A percentile compares a stretch with the other conserved stretches of the same genome.
Evolutionary conservation across 2,113 vertebrate genomes (phyloP).

Genomic region (Microtus pennsylvanicus): DNA sequence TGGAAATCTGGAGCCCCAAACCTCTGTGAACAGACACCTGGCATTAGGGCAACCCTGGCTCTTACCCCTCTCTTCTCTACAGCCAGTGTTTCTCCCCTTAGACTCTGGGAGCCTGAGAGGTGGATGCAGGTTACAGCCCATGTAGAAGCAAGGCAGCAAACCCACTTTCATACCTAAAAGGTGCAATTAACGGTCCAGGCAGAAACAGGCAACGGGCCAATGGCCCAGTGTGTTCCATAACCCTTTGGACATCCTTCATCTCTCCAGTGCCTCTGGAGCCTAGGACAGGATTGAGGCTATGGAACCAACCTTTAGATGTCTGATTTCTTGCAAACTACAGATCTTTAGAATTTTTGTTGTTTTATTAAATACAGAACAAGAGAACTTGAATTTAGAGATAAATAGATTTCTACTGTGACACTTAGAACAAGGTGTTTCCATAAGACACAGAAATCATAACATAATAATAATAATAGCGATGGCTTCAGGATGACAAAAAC

Average conservation of each 20-base stretch:
- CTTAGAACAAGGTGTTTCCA: constrained; percentile 33
- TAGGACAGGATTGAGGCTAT: accelerated
- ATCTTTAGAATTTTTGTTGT: background rate
- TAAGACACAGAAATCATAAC: background rate
- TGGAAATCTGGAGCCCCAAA: constrained; percentile 91
- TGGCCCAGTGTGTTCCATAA: background rate
- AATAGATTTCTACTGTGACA: constrained; percentile 52
- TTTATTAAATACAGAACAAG: constrained; percentile 60
- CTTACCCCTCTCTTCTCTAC: constrained; percentile 46
- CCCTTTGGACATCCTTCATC: constrained; percentile 47
- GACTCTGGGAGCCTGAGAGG: constrained; percentile 32
- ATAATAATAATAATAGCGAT: background rate
- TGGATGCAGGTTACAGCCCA: too few relatives aligned
- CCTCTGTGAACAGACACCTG: constrained; percentile 86
- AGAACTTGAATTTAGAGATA: constrained; percentile 77
- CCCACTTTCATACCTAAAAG: constrained; percentile 13
- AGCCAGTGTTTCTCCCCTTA: constrained; percentile 69
- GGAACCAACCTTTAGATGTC: background rate
- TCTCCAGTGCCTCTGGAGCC: constrained; percentile 45
- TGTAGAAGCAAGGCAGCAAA: background rate
- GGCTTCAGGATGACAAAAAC: constrained; percentile 64
- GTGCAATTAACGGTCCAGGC: background rate
- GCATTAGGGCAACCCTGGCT: constrained; percentile 75
- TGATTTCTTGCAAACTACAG: background rate
- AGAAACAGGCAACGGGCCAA: background rate